These are phyloP conservation scores for Apodemus agrarius DNA, from an alignment of 2,797 vertebrate genomes.

Conservation along the genomic window DNA sequence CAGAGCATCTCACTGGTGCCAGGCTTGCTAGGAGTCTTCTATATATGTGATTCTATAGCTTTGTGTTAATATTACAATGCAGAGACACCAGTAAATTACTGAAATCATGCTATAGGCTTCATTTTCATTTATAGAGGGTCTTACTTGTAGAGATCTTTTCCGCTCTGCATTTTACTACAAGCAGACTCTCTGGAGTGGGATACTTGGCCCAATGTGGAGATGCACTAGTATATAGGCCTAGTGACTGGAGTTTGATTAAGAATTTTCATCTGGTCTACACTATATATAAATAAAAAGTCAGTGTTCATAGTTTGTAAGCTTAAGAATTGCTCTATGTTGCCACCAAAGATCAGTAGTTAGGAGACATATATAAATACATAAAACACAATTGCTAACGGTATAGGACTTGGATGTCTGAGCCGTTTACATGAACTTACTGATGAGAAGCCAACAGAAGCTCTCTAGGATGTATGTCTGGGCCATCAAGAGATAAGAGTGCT, in stretches of 20 bases:
- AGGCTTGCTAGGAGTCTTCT: background rate
- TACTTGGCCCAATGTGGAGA: background rate
- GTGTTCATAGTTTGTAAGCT: background rate
- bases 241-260: background rate
- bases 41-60: background rate
- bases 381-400: rapidly evolving
- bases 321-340: background rate
- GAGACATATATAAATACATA: background rate
- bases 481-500: background rate
- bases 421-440: background rate
- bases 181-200: background rate
- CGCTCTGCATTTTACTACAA: background rate
- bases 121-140: background rate
- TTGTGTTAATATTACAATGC: background rate
- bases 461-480: rapidly evolving
- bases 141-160: background rate
- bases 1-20: background rate
- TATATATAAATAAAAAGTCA: background rate
- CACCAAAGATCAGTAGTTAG: too few relatives aligned
- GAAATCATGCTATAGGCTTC: background rate
- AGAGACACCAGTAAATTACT: background rate
- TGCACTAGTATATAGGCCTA: too few relatives aligned
- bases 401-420: background rate
- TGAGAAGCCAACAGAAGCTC: background rate
- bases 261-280: too few relatives aligned